phyloP scores from a whole-genome alignment of 2,888 invertebrate species.

The Tupiocoris notatus region DNA sequence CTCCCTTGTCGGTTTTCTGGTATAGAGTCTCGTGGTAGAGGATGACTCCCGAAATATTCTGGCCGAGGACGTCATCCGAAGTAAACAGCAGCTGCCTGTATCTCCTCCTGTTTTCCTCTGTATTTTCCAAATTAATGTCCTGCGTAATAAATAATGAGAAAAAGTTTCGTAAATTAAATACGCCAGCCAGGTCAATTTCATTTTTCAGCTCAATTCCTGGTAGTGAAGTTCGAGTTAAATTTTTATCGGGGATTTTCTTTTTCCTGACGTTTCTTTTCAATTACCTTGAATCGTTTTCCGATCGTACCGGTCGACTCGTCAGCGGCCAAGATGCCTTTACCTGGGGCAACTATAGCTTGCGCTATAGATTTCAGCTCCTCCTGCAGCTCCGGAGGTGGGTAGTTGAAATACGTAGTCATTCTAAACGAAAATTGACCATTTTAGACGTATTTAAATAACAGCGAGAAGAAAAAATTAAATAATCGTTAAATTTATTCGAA shows the following conservation, averaged over 20 bases:
- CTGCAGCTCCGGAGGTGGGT: slow-evolving; percentile 57
- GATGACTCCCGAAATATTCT: slow-evolving; percentile 66
- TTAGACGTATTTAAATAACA: too few species aligned
- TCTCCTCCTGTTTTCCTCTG: slow-evolving; percentile 60
- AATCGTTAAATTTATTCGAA: too few species aligned
- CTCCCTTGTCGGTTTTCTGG: slow-evolving; percentile 63
- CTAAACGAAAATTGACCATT: too few species aligned
- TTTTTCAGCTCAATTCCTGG: too few species aligned
- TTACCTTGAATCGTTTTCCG: slow-evolving; percentile 58
- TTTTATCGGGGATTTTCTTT: too few species aligned
- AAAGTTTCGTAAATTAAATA: too few species aligned
- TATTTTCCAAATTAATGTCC: slow-evolving; percentile 61
- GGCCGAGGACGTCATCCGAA: slow-evolving; percentile 54
- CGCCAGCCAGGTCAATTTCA: too few species aligned
- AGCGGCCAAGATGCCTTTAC: slow-evolving; percentile 67
- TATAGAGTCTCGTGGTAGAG: slow-evolving; percentile 67
- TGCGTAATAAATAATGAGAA: slow-evolving; percentile 55
- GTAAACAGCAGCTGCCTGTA: slow-evolving; percentile 65
- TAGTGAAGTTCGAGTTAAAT: too few species aligned
- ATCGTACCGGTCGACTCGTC: slow-evolving; percentile 65
- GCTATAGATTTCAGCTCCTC: slow-evolving; percentile 60
- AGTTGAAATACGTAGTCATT: slow-evolving; percentile 53
- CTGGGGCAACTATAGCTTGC: slow-evolving; percentile 58
- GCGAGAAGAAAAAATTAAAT: too few species aligned
- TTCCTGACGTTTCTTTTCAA: too few species aligned